Conservation (phyloP, 1,140 invertebrate species). For the Ridgeia piscesae region DNA sequence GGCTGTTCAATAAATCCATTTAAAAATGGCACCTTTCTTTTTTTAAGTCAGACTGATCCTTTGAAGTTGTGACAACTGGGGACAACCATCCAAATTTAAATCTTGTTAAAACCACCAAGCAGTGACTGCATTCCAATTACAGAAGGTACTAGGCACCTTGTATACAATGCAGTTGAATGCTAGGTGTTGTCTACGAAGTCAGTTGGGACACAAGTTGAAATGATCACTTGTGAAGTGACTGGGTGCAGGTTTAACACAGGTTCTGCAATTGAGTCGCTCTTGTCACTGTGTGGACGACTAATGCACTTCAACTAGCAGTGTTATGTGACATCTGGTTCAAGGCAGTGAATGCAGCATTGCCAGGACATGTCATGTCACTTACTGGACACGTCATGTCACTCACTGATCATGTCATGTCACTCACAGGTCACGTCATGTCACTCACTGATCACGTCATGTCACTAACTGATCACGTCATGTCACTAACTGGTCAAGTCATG, state of each 20-base stretch:
- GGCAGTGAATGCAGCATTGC: background rate
- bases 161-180: background rate
- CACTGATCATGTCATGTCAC: no score
- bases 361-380: background rate
- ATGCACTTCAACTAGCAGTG: background rate
- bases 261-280: background rate
- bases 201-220: background rate
- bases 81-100: background rate
- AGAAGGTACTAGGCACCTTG: background rate
- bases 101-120: background rate
- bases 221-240: background rate
- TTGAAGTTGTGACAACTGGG: background rate
- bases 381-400: no score
- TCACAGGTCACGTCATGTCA: no score
- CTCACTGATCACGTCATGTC: no score
- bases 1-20: no score
- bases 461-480: no score
- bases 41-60: background rate
- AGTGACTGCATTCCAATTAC: background rate
- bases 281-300: background rate
- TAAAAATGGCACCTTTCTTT: background rate
- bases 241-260: background rate
- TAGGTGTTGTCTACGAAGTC: background rate
- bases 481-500: no score
- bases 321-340: background rate